A percentile compares a stretch with the other conserved stretches of the same genome.
Evolutionary conservation across 2,797 vertebrate genomes (phyloP).

Genomic region (Setipinna tenuifilis): DNA sequence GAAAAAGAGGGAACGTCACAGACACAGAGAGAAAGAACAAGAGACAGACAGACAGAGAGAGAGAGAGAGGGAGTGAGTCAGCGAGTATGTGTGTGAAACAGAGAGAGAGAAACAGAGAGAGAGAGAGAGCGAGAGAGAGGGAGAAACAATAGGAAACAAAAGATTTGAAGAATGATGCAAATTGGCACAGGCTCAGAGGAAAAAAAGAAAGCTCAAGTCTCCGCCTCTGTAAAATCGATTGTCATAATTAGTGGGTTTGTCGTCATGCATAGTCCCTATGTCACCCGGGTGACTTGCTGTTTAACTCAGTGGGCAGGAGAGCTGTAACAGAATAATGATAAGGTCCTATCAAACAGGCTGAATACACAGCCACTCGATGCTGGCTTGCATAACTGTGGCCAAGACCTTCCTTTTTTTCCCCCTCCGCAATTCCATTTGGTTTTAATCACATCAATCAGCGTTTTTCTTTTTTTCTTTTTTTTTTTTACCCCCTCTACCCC

Average conservation of each 20-base stretch:
- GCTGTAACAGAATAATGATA: slow-evolving; percentile 40
- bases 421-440: slow-evolving; percentile 50
- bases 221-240: slow-evolving; percentile 29
- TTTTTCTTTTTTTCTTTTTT: not conserved
- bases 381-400: not conserved
- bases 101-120: slow-evolving; percentile 48
- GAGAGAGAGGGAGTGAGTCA: slow-evolving; percentile 49
- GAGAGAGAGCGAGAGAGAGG: not conserved
- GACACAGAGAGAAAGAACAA: not conserved
- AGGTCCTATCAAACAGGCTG: slow-evolving; percentile 31
- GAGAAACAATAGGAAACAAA: slow-evolving; percentile 35
- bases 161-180: slow-evolving; percentile 8
- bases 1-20: not conserved
- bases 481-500: not conserved
- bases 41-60: slow-evolving; percentile 45
- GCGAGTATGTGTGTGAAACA: slow-evolving; percentile 40
- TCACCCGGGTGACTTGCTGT: slow-evolving; percentile 34
- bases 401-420: not conserved
- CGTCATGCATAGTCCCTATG: slow-evolving; percentile 30
- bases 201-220: not conserved
- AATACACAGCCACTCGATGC: not conserved
- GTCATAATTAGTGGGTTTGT: slow-evolving; percentile 41
- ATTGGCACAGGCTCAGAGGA: not conserved
- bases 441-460: slow-evolving; percentile 50
- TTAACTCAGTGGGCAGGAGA: slow-evolving; percentile 25